These are phyloP conservation scores for Tauraco hartlaubi DNA, from an alignment of 2,797 vertebrate genomes.

Conservation along the genomic window DNA sequence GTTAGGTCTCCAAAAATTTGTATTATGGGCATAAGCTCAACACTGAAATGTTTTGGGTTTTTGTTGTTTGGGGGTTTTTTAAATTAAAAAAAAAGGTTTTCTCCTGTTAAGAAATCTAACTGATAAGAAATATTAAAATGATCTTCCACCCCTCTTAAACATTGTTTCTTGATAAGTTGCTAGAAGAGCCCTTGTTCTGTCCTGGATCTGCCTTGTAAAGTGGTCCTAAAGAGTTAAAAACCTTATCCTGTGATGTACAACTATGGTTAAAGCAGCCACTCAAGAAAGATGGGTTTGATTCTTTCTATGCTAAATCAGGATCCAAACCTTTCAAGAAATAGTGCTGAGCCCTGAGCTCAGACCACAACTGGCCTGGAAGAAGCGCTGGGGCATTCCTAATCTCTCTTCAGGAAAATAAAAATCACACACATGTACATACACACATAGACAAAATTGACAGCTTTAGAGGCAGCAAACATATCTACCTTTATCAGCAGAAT, in stretches of 20 bases:
- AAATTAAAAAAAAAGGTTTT: neutral
- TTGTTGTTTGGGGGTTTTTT: neutral
- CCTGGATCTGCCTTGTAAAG: neutral
- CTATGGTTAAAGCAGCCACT: neutral
- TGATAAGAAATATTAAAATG: neutral
- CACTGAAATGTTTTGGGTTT: neutral
- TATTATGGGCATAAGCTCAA: neutral
- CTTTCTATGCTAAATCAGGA: neutral
- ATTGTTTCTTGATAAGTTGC: neutral
- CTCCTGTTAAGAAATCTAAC: neutral
- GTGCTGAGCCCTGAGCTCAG: neutral
- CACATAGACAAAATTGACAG: neutral
- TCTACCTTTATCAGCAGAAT: neutral
- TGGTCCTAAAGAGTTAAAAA: neutral
- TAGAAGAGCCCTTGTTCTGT: neutral
- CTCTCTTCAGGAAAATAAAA: neutral
- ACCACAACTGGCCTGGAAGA: neutral
- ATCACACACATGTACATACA: neutral
- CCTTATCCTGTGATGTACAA: neutral
- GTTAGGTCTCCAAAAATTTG: neutral
- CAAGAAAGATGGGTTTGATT: neutral
- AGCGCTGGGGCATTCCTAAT: neutral
- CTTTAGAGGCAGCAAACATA: neutral
- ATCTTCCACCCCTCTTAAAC: neutral
- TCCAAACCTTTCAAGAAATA: neutral